Conservation (phyloP, 2,797 vertebrate species). For the Hoplostethus mediterraneus region DNA sequence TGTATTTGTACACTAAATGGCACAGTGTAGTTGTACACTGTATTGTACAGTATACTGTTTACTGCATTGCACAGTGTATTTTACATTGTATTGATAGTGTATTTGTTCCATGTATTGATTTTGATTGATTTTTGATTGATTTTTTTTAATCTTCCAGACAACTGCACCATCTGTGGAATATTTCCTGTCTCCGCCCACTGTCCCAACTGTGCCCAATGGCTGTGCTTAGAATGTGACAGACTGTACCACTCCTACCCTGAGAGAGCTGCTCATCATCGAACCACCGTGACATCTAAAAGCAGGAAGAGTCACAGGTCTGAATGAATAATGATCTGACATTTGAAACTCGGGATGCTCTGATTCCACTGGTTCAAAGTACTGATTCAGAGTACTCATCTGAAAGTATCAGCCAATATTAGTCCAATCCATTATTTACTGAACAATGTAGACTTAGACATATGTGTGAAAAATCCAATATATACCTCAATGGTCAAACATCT, state of each 20-base stretch:
- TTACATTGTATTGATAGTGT: no score
- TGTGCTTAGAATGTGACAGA: conserved; percentile 87
- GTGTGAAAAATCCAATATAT: no score
- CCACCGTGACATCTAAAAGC: conserved; percentile 66
- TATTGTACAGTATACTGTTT: no score
- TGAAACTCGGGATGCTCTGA: background rate
- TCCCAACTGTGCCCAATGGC: conserved; percentile 84
- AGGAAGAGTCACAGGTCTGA: conserved; percentile 72
- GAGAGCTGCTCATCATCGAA: conserved; percentile 81
- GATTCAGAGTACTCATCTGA: no score
- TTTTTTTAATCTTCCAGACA: conserved; percentile 58
- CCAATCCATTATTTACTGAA: no score
- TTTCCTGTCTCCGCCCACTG: conserved; percentile 85
- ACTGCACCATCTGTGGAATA: conserved; percentile 89
- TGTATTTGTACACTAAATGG: no score
- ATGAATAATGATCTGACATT: background rate
- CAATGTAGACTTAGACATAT: no score
- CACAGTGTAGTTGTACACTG: no score
- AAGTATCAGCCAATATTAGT: no score
- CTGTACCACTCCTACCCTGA: conserved; percentile 89
- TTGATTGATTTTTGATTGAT: background rate
- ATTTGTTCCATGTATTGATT: background rate
- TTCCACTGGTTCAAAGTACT: no score
- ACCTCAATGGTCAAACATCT: no score
- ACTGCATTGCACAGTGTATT: no score